phyloP scores from a whole-genome alignment of 1,140 invertebrate species.

The Muscidifurax raptorellus region DNA sequence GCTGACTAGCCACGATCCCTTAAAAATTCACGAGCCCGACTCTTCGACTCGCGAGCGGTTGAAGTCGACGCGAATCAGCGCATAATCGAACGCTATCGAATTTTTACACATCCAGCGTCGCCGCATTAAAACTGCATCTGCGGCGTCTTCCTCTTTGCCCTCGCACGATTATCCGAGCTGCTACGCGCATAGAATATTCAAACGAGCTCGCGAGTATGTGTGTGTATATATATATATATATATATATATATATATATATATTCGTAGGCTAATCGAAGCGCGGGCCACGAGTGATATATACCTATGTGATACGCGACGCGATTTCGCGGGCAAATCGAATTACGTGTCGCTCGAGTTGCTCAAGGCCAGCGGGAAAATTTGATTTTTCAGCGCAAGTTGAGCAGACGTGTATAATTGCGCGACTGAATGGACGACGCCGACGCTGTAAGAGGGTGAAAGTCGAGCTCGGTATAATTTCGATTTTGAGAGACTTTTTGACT shows the following conservation, averaged over 20 bases:
- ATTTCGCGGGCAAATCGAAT: constrained; percentile 3
- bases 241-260: no score
- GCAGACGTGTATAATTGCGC: neutral
- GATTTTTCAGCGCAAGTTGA: constrained; percentile 2
- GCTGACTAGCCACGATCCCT: neutral
- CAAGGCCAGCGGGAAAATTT: constrained; percentile 43
- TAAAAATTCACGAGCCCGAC: constrained; percentile 12
- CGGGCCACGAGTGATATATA: neutral
- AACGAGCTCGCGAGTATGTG: neutral
- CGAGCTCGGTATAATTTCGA: neutral
- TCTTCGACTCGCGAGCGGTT: neutral
- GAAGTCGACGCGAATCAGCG: constrained; percentile 24
- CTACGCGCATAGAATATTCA: constrained; percentile 46
- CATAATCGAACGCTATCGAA: constrained; percentile 21
- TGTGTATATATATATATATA: no score
- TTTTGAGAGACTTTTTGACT: constrained; percentile 6
- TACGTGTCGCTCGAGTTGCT: constrained; percentile 7
- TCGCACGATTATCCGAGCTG: constrained; percentile 23
- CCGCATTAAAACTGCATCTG: constrained; percentile 19
- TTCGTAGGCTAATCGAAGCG: constrained; percentile 14
- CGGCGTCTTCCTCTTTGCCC: constrained; percentile 18
- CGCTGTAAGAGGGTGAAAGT: neutral
- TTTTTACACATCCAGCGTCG: neutral
- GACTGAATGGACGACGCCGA: constrained; percentile 12
- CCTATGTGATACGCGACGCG: neutral